phyloP scores from a whole-genome alignment of 2,113 vertebrate species.

The Vulpes ferrilata region DNA sequence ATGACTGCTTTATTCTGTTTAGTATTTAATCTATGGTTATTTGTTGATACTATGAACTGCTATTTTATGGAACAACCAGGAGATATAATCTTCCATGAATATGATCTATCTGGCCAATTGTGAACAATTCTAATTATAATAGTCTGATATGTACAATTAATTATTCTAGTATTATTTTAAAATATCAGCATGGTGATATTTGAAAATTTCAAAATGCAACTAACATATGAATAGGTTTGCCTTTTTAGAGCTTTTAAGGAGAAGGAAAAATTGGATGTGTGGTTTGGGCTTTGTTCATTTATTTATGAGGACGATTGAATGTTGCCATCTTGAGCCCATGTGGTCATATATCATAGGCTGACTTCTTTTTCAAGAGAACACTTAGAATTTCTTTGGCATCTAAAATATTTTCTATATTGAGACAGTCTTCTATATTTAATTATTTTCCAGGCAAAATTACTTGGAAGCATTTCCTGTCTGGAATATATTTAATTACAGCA shows the following conservation, averaged over 20 bases:
- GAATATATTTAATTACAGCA: constrained; percentile 38
- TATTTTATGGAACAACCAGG: neutral
- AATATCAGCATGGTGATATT: constrained; percentile 2
- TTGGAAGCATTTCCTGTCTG: constrained; percentile 57
- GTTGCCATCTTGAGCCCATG: neutral
- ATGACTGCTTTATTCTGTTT: neutral
- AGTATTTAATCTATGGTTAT: neutral
- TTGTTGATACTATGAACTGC: neutral
- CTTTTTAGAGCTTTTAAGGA: neutral
- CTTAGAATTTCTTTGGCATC: constrained; percentile 59
- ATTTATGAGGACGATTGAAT: constrained; percentile 11
- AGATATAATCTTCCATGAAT: neutral
- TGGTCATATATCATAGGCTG: neutral
- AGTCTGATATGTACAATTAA: neutral
- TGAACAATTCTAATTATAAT: neutral
- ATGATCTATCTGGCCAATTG: neutral
- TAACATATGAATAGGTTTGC: constrained; percentile 12
- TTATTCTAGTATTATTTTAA: constrained; percentile 37
- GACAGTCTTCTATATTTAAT: constrained; percentile 60
- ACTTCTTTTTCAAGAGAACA: constrained; percentile 60
- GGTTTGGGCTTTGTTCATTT: neutral
- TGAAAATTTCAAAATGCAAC: constrained; percentile 3
- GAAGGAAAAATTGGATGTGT: neutral
- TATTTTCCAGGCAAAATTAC: constrained; percentile 61
- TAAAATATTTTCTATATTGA: constrained; percentile 66